Evolutionary conservation across 2,797 vertebrate genomes (phyloP).

Genomic region (Toxotes lorentzi): DNA sequence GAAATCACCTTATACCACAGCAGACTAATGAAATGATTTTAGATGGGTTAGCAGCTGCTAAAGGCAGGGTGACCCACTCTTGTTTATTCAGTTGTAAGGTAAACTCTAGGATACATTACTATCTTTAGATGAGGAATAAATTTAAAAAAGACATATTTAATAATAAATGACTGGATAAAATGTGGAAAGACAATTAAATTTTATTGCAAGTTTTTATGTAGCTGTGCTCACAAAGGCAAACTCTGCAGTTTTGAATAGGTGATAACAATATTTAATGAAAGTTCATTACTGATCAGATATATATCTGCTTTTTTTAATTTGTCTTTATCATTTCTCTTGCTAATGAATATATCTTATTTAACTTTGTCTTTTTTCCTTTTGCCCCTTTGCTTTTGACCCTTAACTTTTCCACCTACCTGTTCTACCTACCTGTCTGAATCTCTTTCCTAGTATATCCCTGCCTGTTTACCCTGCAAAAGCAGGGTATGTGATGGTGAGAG

Average conservation of each 20-base stretch:
- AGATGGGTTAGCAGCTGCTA: slow-evolving; percentile 68
- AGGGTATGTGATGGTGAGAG: slow-evolving; percentile 19
- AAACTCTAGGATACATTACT: slow-evolving; percentile 63
- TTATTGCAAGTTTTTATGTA: slow-evolving; percentile 35
- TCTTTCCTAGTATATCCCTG: neutral
- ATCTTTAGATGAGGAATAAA: slow-evolving; percentile 73
- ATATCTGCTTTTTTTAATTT: neutral
- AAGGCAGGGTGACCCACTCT: slow-evolving; percentile 71
- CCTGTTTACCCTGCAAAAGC: slow-evolving; percentile 15
- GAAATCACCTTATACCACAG: slow-evolving; percentile 32
- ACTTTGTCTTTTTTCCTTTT: neutral
- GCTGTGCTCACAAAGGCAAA: slow-evolving; percentile 23
- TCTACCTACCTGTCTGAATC: slow-evolving; percentile 14
- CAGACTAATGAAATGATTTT: slow-evolving; percentile 70
- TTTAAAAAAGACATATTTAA: slow-evolving; percentile 71
- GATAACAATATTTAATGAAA: neutral
- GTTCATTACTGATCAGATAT: neutral
- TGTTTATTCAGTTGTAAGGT: slow-evolving; percentile 64
- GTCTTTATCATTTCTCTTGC: neutral
- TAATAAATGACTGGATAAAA: slow-evolving; percentile 69
- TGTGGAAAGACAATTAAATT: slow-evolving; percentile 37
- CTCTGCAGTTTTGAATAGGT: neutral
- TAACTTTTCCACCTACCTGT: neutral
- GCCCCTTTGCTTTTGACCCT: neutral
- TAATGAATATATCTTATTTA: neutral